Evolutionary conservation across 2,797 vertebrate species (phyloP).

Genomic region (Toxotes lorentzi): DNA sequence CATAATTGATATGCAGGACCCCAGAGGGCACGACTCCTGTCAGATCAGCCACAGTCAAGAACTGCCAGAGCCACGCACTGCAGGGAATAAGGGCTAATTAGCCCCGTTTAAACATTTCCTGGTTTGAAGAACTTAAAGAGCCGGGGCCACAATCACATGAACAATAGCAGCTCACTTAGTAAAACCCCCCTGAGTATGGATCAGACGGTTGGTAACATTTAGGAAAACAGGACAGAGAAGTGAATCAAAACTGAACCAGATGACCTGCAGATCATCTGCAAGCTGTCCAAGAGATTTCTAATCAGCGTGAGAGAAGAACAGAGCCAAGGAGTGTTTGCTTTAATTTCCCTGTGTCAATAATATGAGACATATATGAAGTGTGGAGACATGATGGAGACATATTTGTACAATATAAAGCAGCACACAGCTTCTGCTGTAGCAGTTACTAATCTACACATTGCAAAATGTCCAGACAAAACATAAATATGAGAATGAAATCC

Average conservation of each 20-base stretch:
- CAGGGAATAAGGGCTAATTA: conserved; percentile 85
- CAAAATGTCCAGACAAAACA: too few species aligned
- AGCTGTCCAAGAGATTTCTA: neutral
- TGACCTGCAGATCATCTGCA: conserved; percentile 45
- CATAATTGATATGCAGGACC: conserved; percentile 78
- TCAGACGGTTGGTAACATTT: conserved; percentile 70
- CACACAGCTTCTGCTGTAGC: too few species aligned
- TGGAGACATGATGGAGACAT: neutral
- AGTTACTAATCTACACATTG: too few species aligned
- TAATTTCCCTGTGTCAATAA: neutral
- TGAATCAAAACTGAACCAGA: conserved; percentile 70
- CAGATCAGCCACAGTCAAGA: conserved; percentile 81
- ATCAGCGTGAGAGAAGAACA: conserved; percentile 17
- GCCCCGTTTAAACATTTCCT: conserved; percentile 87
- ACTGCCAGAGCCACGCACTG: conserved; percentile 74
- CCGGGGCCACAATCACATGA: conserved; percentile 75
- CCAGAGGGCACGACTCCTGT: conserved; percentile 85
- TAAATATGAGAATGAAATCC: too few species aligned
- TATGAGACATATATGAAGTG: neutral
- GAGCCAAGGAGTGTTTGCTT: neutral
- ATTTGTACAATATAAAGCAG: neutral
- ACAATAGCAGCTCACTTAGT: conserved; percentile 79
- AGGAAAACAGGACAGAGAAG: conserved; percentile 39
- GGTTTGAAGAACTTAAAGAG: conserved; percentile 89
- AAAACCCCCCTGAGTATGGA: conserved; percentile 41